A percentile compares a stretch with the other conserved stretches of the same genome.
phyloP scores from a whole-genome alignment of 2,888 invertebrate genomes.

The Hedychridium roseum region DNA sequence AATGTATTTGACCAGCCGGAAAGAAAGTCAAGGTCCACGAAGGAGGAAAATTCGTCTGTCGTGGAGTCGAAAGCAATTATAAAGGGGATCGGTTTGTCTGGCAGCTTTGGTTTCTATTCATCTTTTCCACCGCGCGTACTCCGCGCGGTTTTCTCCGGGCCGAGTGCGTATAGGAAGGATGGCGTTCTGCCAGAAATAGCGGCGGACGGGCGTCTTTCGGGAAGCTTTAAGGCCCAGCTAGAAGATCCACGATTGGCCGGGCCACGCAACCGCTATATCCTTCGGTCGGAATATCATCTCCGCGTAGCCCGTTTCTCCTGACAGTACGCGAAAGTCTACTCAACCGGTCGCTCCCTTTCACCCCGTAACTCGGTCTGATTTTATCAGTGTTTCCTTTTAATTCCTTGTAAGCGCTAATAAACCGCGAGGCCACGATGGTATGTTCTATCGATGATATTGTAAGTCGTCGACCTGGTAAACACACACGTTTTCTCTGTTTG shows the following conservation, averaged over 20 bases:
- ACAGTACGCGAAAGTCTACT: slow-evolving; percentile 29
- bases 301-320: slow-evolving; percentile 29
- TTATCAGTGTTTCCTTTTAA: not conserved
- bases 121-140: too few relatives aligned
- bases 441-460: slow-evolving; percentile 64
- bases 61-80: too few relatives aligned
- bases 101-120: too few relatives aligned
- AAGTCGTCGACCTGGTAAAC: slow-evolving; percentile 63
- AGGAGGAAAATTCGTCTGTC: too few relatives aligned
- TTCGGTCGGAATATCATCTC: slow-evolving; percentile 56
- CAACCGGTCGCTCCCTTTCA: too few relatives aligned
- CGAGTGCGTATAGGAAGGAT: not conserved
- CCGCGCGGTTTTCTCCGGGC: too few relatives aligned
- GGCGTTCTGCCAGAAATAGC: slow-evolving; percentile 33
- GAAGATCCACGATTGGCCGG: slow-evolving; percentile 45
- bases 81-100: too few relatives aligned
- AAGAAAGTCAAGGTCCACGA: too few relatives aligned
- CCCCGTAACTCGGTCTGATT: not conserved
- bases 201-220: slow-evolving; percentile 34
- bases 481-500: slow-evolving; percentile 46
- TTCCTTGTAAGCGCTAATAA: slow-evolving; percentile 1
- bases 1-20: too few relatives aligned
- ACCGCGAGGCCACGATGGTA: slow-evolving; percentile 57
- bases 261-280: slow-evolving; percentile 60
- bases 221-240: slow-evolving; percentile 29